phyloP scores from a whole-genome alignment of 2,888 invertebrate genomes.

The Melikaiella ostensackeni region DNA sequence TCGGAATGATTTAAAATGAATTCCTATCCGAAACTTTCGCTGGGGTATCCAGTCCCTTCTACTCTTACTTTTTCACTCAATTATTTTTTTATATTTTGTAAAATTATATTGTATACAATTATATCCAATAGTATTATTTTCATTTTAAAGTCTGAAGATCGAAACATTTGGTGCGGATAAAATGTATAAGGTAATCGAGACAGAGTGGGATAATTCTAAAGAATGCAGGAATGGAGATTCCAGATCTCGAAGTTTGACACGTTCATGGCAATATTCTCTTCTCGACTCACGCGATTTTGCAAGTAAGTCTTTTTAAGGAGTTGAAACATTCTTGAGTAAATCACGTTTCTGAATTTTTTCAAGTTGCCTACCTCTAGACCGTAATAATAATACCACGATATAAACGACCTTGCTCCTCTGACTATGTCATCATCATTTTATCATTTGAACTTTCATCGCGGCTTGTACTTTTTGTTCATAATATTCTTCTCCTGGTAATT shows the following conservation, averaged over 20 bases:
- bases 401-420: not conserved
- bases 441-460: not conserved
- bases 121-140: not conserved
- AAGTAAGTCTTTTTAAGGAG: conserved; percentile 7
- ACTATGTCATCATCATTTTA: conserved; percentile 26
- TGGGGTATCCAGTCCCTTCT: not conserved
- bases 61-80: not conserved
- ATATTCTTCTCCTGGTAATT: not conserved
- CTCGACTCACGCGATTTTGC: not conserved
- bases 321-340: not conserved
- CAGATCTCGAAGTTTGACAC: not conserved
- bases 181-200: not conserved
- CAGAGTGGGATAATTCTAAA: not conserved
- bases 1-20: too few species aligned
- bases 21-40: too few species aligned
- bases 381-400: conserved; percentile 3
- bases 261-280: not conserved
- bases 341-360: conserved; percentile 14
- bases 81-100: not conserved
- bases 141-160: not conserved
- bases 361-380: conserved; percentile 7
- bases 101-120: too few species aligned
- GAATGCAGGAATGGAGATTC: not conserved
- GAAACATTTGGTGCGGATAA: not conserved
- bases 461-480: not conserved